Base-by-base conservation (phyloP, 1,140 invertebrate genomes). In the Acyrthosiphon pisum region DNA sequence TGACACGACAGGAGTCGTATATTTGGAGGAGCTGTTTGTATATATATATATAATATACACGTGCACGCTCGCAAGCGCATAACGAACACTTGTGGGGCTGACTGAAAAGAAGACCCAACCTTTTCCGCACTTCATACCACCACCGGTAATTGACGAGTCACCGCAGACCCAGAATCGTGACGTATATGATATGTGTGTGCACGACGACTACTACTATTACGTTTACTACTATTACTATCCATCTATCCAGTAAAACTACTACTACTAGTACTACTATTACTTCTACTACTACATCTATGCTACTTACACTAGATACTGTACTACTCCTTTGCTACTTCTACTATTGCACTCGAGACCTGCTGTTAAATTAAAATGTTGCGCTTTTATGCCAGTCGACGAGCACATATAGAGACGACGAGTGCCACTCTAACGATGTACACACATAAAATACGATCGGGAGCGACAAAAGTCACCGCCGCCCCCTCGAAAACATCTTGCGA, bases 351-450 rank as follows among this genome's bases (percentile, higher is more conserved):
- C 44, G 84, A 87, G 84, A 87, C 84, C 44, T 48, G 22, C n/a
- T 35, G 20, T 89, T 89, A 53, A 89, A 89, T 53, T 89, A 89
- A 89, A 89, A 89, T 89, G 87, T 53, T 37, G 50, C 48, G 22
- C n/a, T 89, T 89, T 89, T 89, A 89, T 26, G 37, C 48, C 46
- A n/a, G n/a, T 37, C 41, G 20, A 48, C 87, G n/a, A 41, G 9
- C 23, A 84, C 41, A 41, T 46, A n/a, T 35, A 35, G 7, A 46
- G 46, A 48, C 14, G 76, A 44, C 76, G 30, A 76, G 60, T 76
- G 30, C 14, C 60, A 76, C 60, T 76, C 60, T 18, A 76, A 76
- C 60, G 22, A 84, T 11, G 37, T 44, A 41, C 41, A 41, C 22
- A 83, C 9, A 41, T 84, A 76, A 76, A n/a, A 84, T 84, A 84